Evolutionary conservation across 2,113 vertebrate species (phyloP).

Genomic region (Notechis scutatus): DNA sequence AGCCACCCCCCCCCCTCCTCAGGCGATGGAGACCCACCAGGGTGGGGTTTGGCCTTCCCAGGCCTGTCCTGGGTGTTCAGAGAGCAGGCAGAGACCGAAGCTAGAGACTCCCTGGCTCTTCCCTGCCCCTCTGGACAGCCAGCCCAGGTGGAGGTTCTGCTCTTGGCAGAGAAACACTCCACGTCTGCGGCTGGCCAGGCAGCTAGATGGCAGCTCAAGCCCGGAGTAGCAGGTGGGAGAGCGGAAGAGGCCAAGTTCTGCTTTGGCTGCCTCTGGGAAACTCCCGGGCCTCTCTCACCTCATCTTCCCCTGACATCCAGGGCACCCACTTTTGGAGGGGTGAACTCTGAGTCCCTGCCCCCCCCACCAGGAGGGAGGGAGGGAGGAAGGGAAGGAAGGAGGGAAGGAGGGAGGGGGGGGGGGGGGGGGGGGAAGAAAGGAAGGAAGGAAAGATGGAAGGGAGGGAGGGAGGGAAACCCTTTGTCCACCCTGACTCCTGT

Average conservation of each 20-base stretch:
- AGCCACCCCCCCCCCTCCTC: not conserved
- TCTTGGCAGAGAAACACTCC: not conserved
- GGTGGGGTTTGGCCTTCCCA: not conserved
- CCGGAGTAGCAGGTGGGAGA: not conserved
- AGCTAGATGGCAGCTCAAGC: not conserved
- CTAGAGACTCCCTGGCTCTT: not conserved
- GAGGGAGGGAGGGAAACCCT: not conserved
- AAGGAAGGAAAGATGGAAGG: conserved; percentile 58
- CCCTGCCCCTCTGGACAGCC: not conserved
- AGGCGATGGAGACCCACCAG: not conserved
- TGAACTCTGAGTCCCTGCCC: not conserved
- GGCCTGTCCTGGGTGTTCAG: not conserved
- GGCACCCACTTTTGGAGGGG: not conserved
- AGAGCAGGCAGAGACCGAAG: not conserved
- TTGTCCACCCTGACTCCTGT: not conserved
- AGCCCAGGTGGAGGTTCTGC: not conserved
- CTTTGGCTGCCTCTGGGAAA: not conserved
- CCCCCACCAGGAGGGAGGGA: conserved; percentile 40
- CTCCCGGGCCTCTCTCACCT: not conserved
- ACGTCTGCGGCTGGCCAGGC: not conserved
- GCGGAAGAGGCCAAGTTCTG: not conserved
- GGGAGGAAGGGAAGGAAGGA: too few relatives aligned
- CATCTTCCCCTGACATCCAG: not conserved
- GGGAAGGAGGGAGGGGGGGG: too few relatives aligned
- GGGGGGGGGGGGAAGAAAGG: conserved; percentile 30